Evolutionary conservation across 2,888 invertebrate species (phyloP).

Genomic region (Branchipolynoe longqiensis): DNA sequence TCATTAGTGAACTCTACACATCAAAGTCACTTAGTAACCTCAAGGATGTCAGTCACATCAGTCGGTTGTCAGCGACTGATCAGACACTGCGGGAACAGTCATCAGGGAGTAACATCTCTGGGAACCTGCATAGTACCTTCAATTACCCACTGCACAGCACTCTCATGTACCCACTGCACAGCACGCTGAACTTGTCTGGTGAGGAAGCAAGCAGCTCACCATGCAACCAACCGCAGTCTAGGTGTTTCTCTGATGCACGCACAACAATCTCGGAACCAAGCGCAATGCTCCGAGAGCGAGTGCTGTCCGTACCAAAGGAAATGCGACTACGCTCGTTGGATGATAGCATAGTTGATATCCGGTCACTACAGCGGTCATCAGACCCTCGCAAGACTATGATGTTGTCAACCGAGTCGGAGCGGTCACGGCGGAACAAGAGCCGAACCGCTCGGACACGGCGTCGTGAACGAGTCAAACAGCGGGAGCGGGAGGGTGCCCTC

Average conservation of each 20-base stretch:
- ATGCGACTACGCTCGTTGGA: constrained; percentile 20
- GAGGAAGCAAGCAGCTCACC: background rate
- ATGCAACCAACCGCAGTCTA: background rate
- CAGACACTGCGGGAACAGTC: constrained; percentile 61
- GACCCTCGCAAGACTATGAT: background rate
- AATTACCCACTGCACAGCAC: constrained; percentile 68
- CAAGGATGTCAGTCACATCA: constrained; percentile 60
- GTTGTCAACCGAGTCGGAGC: background rate
- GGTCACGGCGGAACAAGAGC: constrained; percentile 12
- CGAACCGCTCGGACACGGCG: constrained; percentile 33
- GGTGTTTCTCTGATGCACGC: constrained; percentile 47
- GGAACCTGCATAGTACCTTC: constrained; percentile 65
- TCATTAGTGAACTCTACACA: constrained; percentile 65
- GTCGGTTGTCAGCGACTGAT: constrained; percentile 40
- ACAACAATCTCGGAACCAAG: constrained; percentile 63
- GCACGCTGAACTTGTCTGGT: constrained; percentile 53
- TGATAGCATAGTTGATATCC: constrained; percentile 53
- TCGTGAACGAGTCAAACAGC: constrained; percentile 43
- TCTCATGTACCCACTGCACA: constrained; percentile 66
- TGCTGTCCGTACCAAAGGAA: background rate
- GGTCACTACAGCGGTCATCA: constrained; percentile 20
- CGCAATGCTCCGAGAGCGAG: constrained; percentile 25
- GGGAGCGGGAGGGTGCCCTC: background rate
- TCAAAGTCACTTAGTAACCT: constrained; percentile 45
- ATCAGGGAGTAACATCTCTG: constrained; percentile 62